Evolutionary conservation across 2,113 vertebrate genomes (phyloP).

Genomic region (Ailuropoda melanoleuca): DNA sequence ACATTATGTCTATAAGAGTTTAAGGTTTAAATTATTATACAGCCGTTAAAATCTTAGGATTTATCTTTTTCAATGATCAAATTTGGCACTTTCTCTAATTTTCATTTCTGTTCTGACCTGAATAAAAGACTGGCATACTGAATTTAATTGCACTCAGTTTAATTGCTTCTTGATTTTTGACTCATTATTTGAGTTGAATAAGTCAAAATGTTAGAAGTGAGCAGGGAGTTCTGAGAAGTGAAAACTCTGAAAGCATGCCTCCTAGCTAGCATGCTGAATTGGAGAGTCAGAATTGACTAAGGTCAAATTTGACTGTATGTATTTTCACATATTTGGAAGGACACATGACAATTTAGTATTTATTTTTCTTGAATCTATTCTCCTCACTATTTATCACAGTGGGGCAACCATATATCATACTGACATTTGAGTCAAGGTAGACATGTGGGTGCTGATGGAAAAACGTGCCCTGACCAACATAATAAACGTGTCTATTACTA

Average conservation of each 20-base stretch:
- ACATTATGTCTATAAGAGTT: conserved; percentile 57
- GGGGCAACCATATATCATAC: not conserved
- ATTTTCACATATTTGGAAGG: conserved; percentile 46
- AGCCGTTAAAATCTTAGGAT: conserved; percentile 43
- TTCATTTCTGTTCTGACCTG: conserved; percentile 67
- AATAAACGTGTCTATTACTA: not conserved
- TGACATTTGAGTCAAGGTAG: not conserved
- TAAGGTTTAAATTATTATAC: conserved; percentile 49
- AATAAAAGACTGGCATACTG: conserved; percentile 40
- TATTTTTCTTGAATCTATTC: not conserved
- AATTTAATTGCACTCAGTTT: conserved; percentile 53
- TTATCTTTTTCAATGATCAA: conserved; percentile 64
- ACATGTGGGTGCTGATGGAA: not conserved
- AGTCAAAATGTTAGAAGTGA: conserved; percentile 73
- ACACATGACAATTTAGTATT: not conserved
- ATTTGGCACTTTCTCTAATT: conserved; percentile 59
- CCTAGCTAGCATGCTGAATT: not conserved
- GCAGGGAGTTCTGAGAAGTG: conserved; percentile 29
- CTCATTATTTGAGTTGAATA: conserved; percentile 63
- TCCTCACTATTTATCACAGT: not conserved
- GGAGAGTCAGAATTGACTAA: not conserved
- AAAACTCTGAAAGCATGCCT: conserved; percentile 34
- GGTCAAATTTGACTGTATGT: not conserved
- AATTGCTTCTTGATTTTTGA: conserved; percentile 58
- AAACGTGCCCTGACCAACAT: not conserved